These are phyloP conservation scores for Halichoeres trimaculatus DNA, from an alignment of 2,113 vertebrate genomes.

Conservation along the genomic window DNA sequence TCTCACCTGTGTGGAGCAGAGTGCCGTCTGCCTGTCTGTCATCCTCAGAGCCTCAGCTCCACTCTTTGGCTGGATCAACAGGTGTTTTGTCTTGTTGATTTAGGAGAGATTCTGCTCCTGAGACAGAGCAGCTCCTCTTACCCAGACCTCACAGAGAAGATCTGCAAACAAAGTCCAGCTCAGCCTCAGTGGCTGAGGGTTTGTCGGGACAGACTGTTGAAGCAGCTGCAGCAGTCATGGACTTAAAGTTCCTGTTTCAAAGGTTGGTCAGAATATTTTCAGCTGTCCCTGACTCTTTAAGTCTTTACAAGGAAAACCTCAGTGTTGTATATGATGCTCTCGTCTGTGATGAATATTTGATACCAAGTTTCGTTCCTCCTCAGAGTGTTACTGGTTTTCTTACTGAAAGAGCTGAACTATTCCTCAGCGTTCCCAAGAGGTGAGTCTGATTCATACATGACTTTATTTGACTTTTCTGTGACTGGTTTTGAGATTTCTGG, in stretches of 20 bases:
- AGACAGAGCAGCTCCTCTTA: background rate
- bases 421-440: conserved; percentile 21
- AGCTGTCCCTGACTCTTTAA: no score
- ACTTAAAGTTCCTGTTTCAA: conserved; percentile 1
- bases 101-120: background rate
- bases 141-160: background rate
- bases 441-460: background rate
- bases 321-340: background rate
- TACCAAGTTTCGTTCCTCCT: background rate
- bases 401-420: conserved; percentile 12
- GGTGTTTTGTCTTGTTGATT: conserved; percentile 8
- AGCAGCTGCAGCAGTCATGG: conserved; percentile 15
- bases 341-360: background rate
- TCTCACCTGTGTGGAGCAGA: conserved; percentile 6
- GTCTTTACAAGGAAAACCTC: background rate
- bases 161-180: background rate
- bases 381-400: conserved; percentile 31
- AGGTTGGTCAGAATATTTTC: conserved; percentile 10
- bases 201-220: background rate
- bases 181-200: background rate
- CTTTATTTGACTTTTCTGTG: no score
- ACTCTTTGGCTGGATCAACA: background rate
- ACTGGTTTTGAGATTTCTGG: no score
- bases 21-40: no score
- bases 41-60: background rate